Evolutionary conservation across 2,888 invertebrate species (phyloP).

Genomic region (Sussaba pulchella): DNA sequence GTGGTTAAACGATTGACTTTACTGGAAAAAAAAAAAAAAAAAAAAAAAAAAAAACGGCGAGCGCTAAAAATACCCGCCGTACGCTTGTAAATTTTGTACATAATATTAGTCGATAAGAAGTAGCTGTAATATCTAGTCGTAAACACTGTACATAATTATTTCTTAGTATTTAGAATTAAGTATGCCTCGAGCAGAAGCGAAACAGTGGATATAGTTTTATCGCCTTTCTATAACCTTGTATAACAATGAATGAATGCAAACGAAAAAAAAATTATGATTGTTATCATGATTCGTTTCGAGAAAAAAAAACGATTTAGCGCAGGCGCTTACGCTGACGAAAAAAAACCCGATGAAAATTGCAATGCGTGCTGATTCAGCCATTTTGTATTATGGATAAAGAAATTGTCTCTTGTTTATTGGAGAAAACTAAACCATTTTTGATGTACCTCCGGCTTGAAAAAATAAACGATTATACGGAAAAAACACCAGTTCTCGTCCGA

Average conservation of each 20-base stretch:
- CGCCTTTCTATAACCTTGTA: background rate
- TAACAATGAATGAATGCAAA: no score
- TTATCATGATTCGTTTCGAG: no score
- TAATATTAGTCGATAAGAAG: background rate
- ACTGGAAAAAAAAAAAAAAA: background rate
- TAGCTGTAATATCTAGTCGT: background rate
- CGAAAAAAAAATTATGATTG: no score
- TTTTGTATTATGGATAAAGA: background rate
- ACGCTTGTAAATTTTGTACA: slow-evolving; percentile 1
- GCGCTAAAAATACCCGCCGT: background rate
- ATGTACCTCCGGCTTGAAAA: background rate
- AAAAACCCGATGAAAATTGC: background rate
- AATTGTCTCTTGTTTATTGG: slow-evolving; percentile 13
- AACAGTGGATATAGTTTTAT: background rate
- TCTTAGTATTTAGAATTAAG: background rate
- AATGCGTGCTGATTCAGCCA: slow-evolving; percentile 11
- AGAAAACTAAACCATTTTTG: background rate
- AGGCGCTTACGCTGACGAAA: no score
- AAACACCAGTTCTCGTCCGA: slow-evolving; percentile 54
- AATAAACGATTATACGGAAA: background rate
- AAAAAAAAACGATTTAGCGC: no score
- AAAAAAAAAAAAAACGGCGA: background rate
- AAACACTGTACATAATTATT: no score
- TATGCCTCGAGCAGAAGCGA: background rate
- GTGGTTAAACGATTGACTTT: slow-evolving; percentile 7